Percentiles rank a stretch among this genome's conserved stretches.
Evolutionary conservation across 2,888 invertebrate genomes (phyloP).

Genomic region (Theodoxus fluviatilis): DNA sequence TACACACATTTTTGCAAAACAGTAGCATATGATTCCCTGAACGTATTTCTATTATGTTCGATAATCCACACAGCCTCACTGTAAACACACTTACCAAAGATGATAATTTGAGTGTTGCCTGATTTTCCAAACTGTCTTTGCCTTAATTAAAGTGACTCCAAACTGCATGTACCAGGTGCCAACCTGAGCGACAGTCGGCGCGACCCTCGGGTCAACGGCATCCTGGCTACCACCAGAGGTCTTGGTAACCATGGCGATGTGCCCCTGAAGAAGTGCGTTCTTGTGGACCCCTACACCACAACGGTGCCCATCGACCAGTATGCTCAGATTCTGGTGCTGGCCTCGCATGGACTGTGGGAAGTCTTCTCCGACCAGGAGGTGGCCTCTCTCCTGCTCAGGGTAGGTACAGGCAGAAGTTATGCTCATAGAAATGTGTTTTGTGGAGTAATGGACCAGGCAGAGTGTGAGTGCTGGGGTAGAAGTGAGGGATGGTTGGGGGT

Average conservation of each 20-base stretch:
- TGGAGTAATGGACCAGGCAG: too few species aligned
- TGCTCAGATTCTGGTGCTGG: constrained; percentile 60
- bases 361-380: constrained; percentile 60
- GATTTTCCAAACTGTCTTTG: neutral
- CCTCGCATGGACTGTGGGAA: constrained; percentile 62
- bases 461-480: too few species aligned
- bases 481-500: too few species aligned
- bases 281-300: constrained; percentile 52
- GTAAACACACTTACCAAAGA: too few species aligned
- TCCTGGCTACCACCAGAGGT: constrained; percentile 59
- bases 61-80: too few species aligned
- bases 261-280: constrained; percentile 53
- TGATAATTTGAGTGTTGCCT: neutral
- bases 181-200: constrained; percentile 53
- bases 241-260: constrained; percentile 65
- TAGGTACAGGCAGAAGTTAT: constrained; percentile 29
- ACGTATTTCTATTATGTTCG: too few species aligned
- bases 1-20: too few species aligned
- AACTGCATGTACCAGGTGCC: constrained; percentile 52
- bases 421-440: neutral
- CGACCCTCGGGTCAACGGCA: constrained; percentile 58
- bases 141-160: neutral
- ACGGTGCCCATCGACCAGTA: constrained; percentile 58
- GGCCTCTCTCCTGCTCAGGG: constrained; percentile 53
- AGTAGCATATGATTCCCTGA: too few species aligned